Evolutionary conservation across 2,888 invertebrate genomes (phyloP), one percentile per base, ranked within the genome.

Genomic region (Plutella xylostella): DNA sequence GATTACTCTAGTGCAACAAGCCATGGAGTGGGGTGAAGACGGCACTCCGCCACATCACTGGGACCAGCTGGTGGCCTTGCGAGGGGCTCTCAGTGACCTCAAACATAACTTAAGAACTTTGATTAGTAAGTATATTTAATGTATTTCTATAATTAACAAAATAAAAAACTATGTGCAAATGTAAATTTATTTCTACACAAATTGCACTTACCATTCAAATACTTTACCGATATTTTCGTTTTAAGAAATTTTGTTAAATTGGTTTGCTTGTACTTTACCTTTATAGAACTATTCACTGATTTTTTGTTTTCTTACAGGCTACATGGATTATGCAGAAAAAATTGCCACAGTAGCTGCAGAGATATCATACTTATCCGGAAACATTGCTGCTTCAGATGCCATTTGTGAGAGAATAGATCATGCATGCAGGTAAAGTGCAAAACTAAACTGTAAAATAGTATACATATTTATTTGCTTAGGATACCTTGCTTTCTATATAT

Each of bases 281-380:
- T 25, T 9, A 7, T 25, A 9, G 25, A 25, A n/a, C n/a, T n/a
- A 7, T 7, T 25, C 25, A 25, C 25, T 25, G 6, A 7, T 5
- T 25, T 25, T 21, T 31, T 46, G 11, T 50, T 45, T 35, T 20
- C 17, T 30, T 45, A 39, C 35, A 85, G 85, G 82, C 64, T 85
- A 86, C 50, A 78, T 86, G 82, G 85, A 86, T 48, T 86, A 86
- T 71, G 86, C 85, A 40, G 85, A 86, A 55, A 85, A 83, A 58
- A 51, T 86, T 49, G 86, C 85, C 42, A 85, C 83, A 48, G 70
- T 72, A 15, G 76, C 85, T 40, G 86, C 86, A 43, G 86, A 86
- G 61, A 75, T 86, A 56, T 84, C 86, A 38, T 86, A 73, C 53
- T 55, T 86, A 11, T 82, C 85, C 11, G 86, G 86, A 40, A 86